A percentile compares a stretch with the other conserved stretches of the same genome.
Conservation (phyloP, 1,140 invertebrate genomes). For the Ruditapes philippinarum region DNA sequence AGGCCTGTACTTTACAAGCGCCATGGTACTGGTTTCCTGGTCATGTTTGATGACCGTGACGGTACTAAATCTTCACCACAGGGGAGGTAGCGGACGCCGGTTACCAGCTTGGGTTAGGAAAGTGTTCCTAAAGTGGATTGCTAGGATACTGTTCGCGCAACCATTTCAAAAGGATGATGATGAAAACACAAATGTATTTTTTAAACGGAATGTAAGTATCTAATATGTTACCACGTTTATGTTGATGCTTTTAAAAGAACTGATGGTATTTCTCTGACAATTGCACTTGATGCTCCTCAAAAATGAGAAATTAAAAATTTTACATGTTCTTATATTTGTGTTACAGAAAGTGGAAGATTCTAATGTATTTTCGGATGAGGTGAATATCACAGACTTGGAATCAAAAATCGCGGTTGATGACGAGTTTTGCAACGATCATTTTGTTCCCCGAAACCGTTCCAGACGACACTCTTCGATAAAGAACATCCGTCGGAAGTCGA, state of each 20-base stretch:
- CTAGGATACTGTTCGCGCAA: slow-evolving; percentile 76
- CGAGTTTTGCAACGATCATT: not conserved
- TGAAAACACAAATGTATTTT: not conserved
- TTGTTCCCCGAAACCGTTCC: not conserved
- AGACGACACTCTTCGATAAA: not conserved
- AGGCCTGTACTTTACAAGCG: slow-evolving; percentile 79
- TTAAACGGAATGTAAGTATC: not conserved
- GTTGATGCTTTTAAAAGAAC: not conserved
- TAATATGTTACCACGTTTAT: not conserved
- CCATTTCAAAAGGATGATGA: not conserved
- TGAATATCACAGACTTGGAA: not conserved
- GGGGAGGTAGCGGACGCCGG: slow-evolving; percentile 87
- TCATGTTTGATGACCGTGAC: slow-evolving; percentile 82
- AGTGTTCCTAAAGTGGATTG: slow-evolving; percentile 81
- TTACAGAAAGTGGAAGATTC: not conserved
- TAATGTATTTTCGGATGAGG: not conserved
- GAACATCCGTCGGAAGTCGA: not conserved
- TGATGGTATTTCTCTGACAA: not conserved
- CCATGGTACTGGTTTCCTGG: slow-evolving; percentile 78
- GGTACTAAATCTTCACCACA: slow-evolving; percentile 89
- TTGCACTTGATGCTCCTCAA: not conserved
- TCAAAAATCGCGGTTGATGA: too few species aligned
- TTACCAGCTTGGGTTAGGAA: slow-evolving; percentile 87
- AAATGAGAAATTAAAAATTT: not conserved
- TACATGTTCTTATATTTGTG: not conserved